phyloP scores from a whole-genome alignment of 2,797 vertebrate genomes.

The Scolopax rusticola region DNA sequence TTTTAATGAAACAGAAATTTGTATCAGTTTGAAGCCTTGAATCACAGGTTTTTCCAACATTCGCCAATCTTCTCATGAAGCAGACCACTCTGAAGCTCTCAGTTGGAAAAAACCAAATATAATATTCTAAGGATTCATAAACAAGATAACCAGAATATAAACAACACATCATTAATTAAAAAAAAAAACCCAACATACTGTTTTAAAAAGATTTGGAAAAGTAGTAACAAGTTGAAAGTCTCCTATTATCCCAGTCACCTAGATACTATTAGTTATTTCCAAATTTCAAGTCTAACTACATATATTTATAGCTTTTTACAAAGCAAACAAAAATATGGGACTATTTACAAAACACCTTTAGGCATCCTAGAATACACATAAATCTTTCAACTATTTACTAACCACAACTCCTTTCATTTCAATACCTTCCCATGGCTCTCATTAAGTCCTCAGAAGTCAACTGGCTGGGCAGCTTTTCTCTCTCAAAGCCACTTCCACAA shows the following conservation, averaged over 20 bases:
- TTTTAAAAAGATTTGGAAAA: neutral
- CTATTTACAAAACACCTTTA: neutral
- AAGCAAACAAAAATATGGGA: neutral
- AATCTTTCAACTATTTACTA: neutral
- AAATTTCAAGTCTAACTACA: neutral
- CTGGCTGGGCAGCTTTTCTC: neutral
- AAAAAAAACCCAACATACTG: rapidly evolving
- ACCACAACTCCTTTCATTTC: neutral
- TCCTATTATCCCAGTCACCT: neutral
- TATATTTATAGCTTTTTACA: neutral
- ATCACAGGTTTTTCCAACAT: neutral
- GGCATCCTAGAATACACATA: neutral
- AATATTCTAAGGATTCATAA: neutral
- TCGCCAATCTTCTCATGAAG: neutral
- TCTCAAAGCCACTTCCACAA: neutral
- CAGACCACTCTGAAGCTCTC: neutral
- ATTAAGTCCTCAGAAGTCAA: neutral
- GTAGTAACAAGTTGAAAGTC: neutral
- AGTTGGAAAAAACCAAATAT: neutral
- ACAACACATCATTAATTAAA: neutral
- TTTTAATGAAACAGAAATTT: neutral
- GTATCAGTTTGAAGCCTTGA: neutral
- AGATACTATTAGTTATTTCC: neutral
- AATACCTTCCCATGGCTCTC: neutral
- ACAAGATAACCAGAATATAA: neutral